Evolutionary conservation across 2,888 invertebrate genomes (phyloP).

Genomic region (Eilema sororculum): DNA sequence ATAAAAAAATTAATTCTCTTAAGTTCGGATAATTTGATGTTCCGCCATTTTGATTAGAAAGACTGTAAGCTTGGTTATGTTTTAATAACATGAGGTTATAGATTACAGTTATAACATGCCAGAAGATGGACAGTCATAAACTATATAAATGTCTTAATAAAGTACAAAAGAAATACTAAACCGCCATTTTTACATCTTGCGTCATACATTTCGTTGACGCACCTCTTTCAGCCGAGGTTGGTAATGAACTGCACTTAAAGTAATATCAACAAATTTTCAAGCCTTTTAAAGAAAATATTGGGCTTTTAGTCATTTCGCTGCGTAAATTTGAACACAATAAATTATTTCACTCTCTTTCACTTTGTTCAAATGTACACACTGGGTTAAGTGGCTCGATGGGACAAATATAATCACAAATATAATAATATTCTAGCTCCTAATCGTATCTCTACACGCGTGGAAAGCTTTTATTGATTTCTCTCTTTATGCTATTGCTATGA

Average conservation of each 20-base stretch:
- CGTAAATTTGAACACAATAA: constrained; percentile 4
- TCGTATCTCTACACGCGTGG: background rate
- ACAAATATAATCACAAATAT: background rate
- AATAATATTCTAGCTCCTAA: background rate
- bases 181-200: background rate
- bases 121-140: background rate
- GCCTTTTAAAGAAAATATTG: constrained; percentile 33
- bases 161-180: background rate
- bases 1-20: no score
- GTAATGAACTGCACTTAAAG: constrained; percentile 44
- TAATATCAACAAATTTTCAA: constrained; percentile 44
- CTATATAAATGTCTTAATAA: background rate
- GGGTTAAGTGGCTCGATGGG: background rate
- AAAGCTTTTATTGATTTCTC: background rate
- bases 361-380: background rate
- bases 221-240: constrained; percentile 24
- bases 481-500: no score
- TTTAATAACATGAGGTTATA: no score
- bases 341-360: background rate
- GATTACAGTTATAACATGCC: no score
- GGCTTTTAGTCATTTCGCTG: constrained; percentile 11
- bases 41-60: no score
- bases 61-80: no score
- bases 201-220: constrained; percentile 3
- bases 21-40: no score